phyloP scores from a whole-genome alignment of 2,113 vertebrate species.

The Rostratula benghalensis region DNA sequence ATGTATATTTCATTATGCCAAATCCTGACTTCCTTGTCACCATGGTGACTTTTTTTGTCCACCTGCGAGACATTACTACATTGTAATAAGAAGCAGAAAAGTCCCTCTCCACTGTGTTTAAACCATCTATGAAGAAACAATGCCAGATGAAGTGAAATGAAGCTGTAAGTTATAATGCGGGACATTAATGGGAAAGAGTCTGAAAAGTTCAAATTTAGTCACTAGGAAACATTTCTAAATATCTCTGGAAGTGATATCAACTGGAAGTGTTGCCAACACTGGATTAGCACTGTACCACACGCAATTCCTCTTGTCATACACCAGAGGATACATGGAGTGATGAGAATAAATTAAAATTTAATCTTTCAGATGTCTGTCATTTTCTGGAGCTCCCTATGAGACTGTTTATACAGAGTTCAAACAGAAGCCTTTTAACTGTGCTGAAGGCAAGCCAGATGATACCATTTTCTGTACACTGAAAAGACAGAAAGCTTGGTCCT shows the following conservation, averaged over 20 bases:
- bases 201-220: not conserved
- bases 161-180: not conserved
- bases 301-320: not conserved
- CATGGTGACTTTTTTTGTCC: not conserved
- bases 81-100: not conserved
- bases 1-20: not conserved
- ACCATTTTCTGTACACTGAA: not conserved
- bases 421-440: not conserved
- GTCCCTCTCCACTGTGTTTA: not conserved
- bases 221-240: not conserved
- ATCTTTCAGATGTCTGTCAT: not conserved
- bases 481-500: not conserved
- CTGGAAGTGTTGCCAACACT: not conserved
- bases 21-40: not conserved
- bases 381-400: not conserved
- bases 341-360: conserved; percentile 3
- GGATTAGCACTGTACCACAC: not conserved
- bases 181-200: not conserved
- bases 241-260: not conserved
- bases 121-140: not conserved
- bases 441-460: not conserved
- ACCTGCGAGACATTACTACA: not conserved
- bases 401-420: not conserved
- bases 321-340: not conserved
- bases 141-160: not conserved